A percentile compares a stretch with the other conserved stretches of the same genome.
Evolutionary conservation across 2,888 invertebrate species (phyloP).

Genomic region (Aelia acuminata): DNA sequence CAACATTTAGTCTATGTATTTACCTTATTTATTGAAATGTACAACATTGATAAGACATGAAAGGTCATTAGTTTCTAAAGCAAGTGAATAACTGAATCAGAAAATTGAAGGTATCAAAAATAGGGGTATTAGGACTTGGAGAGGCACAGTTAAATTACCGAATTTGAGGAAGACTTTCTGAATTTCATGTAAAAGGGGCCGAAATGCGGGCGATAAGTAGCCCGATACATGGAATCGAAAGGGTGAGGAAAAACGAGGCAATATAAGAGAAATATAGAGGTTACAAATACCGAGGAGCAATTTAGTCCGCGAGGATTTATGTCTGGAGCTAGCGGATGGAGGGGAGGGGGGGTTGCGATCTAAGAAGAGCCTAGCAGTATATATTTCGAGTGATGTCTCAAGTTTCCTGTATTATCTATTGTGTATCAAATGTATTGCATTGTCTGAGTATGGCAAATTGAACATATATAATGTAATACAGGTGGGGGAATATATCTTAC

Average conservation of each 20-base stretch:
- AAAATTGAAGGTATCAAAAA: too few species aligned
- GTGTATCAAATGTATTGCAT: background rate
- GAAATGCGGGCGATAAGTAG: conserved; percentile 27
- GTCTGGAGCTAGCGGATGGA: too few species aligned
- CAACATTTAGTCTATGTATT: too few species aligned
- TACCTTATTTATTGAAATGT: too few species aligned
- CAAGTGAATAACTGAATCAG: too few species aligned
- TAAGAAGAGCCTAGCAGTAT: background rate
- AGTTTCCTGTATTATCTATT: conserved; percentile 4
- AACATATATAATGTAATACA: background rate
- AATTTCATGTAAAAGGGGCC: background rate
- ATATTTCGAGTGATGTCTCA: conserved; percentile 10
- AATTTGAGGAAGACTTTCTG: background rate
- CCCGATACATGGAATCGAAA: conserved; percentile 9
- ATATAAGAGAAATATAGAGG: conserved; percentile 28
- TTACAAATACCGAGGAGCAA: conserved; percentile 3
- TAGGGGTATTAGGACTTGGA: background rate
- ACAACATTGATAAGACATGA: too few species aligned
- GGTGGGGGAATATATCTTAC: background rate
- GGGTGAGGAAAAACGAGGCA: conserved; percentile 20
- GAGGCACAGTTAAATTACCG: background rate
- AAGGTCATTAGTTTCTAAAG: too few species aligned
- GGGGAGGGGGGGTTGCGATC: too few species aligned
- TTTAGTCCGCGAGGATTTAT: background rate
- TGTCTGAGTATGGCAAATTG: background rate